Evolutionary conservation across 1,140 invertebrate genomes (phyloP), one percentile per base, ranked within the genome.

Genomic region (Rhizoglyphus robini): DNA sequence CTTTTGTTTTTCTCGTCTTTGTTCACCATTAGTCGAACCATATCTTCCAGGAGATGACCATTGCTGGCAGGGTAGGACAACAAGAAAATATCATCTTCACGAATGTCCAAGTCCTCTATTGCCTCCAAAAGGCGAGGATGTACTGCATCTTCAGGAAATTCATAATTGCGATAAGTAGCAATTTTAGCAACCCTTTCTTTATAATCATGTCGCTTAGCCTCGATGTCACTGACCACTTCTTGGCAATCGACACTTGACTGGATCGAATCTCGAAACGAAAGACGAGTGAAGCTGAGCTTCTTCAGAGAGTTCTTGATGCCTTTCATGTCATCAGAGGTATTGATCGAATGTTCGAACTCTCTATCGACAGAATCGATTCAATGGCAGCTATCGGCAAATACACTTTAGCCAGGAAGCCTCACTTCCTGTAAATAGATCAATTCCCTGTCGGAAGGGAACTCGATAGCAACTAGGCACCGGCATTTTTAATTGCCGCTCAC

Each of bases 1-100:
- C 2, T 32, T 29, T 27, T 29, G 36, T 60, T 60, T 27, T 60
- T 13, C 1, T 11, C 15, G 29, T 60, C 15, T 23, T 32, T 30
- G 13, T 60, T 15, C 34, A 63, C 61, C 23, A 66, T 13, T 23
- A 18, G 2, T 18, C 11, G 41, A 34, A 47, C 64, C 61, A 67
- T 65, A 63, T 69, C 67, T 49, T 68, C 64, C n/a, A 66, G 25
- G n/a, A 65, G 23, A 29, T 63, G 41, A n/a, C 51, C 57, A 69
- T 69, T 69, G 36, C 67, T 70, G 54, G 75, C 76, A 0, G 76
- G 76, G 68, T 76, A 78, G 1, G 75, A 74, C 4, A 75, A 71
- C 38, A 78, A 69, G 47, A 75, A 74, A 29, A 76, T 72, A 63
- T 78, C 76, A 66, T 76, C 74, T 0, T 59, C 36, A 46, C 69